Percentiles rank a stretch among this genome's conserved stretches.
phyloP scores from a whole-genome alignment of 2,888 invertebrate species.

The Clepsis dumicolana region DNA sequence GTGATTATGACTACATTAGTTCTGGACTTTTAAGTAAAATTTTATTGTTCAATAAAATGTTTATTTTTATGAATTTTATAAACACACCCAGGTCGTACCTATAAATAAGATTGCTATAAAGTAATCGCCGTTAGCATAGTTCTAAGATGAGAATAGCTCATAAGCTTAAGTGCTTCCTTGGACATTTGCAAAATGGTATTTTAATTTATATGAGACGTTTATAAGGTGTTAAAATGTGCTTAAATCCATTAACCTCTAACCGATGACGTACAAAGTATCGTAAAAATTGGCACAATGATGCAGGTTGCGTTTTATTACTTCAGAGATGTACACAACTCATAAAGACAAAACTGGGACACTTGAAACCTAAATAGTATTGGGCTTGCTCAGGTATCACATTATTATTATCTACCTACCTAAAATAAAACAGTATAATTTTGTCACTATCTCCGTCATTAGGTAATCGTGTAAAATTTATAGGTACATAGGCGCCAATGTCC shows the following conservation, averaged over 20 bases:
- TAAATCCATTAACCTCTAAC: slow-evolving; percentile 27
- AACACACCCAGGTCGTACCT: no score
- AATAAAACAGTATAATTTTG: no score
- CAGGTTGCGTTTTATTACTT: slow-evolving; percentile 15
- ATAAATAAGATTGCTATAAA: slow-evolving; percentile 21
- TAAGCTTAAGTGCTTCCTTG: slow-evolving; percentile 17
- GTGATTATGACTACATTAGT: background rate
- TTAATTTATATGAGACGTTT: slow-evolving; percentile 25
- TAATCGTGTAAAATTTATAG: no score
- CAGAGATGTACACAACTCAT: background rate
- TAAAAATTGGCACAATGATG: slow-evolving; percentile 17
- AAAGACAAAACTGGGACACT: background rate
- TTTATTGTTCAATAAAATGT: background rate
- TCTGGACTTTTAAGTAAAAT: background rate
- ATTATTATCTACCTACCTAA: no score
- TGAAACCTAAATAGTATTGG: no score
- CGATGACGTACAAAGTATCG: slow-evolving; percentile 16
- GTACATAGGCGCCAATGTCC: no score
- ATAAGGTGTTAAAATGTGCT: slow-evolving; percentile 29
- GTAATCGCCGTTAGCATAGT: background rate
- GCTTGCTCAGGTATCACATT: no score
- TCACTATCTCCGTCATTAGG: no score
- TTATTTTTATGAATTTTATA: background rate
- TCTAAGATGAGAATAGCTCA: slow-evolving; percentile 13
- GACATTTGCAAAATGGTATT: slow-evolving; percentile 20